Evolutionary conservation across 92 coral and sea anemone species (phyloP).

Genomic region (Zoanthus sociatus): DNA sequence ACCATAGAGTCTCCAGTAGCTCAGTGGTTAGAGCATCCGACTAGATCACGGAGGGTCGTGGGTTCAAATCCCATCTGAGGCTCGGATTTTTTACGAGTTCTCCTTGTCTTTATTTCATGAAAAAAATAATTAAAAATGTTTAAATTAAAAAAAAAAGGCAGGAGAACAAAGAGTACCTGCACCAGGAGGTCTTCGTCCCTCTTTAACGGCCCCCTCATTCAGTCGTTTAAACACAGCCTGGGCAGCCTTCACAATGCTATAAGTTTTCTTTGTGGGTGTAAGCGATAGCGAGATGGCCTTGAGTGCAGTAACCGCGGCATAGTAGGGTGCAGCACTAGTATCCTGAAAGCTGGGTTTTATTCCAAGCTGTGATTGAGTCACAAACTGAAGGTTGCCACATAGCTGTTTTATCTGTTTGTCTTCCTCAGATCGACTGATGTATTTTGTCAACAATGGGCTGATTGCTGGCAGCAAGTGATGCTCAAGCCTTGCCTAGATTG

Average conservation of each 20-base stretch:
- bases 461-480: conserved; percentile 83
- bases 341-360: conserved; percentile 75
- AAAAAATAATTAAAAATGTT: no score
- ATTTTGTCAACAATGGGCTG: conserved; percentile 60
- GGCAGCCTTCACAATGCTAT: conserved; percentile 79
- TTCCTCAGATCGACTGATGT: conserved; percentile 74
- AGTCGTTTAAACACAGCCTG: conserved; percentile 83
- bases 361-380: conserved; percentile 80
- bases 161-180: conserved; percentile 63
- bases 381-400: conserved; percentile 56
- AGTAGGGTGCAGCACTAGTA: conserved; percentile 66
- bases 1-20: no score
- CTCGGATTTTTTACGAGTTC: no score
- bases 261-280: conserved; percentile 76
- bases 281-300: conserved; percentile 65
- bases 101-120: no score
- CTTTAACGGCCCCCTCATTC: conserved; percentile 71
- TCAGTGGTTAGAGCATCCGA: no score
- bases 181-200: conserved; percentile 72
- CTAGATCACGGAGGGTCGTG: no score
- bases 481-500: conserved; percentile 76
- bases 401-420: conserved; percentile 67
- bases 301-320: conserved; percentile 76
- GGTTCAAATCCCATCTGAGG: no score
- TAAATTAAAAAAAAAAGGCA: no score